Evolutionary conservation across 2,797 vertebrate species (phyloP).

Genomic region (Rhabdomys pumilio): DNA sequence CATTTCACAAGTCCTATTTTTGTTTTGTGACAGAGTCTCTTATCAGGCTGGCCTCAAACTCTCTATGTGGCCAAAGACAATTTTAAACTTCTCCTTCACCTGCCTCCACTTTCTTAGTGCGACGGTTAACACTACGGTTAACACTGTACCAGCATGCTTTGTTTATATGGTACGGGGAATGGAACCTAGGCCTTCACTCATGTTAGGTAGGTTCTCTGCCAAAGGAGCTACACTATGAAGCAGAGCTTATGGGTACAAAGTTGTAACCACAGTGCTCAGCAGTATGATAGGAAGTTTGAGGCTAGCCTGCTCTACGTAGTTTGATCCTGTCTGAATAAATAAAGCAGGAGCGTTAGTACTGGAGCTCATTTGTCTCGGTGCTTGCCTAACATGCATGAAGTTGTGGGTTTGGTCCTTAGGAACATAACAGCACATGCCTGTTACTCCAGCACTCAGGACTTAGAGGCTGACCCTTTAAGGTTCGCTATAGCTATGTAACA

Average conservation of each 20-base stretch:
- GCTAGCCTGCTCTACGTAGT: neutral
- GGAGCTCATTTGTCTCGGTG: neutral
- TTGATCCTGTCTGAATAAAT: neutral
- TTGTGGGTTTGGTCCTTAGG: neutral
- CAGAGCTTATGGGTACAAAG: neutral
- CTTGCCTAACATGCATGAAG: neutral
- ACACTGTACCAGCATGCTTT: neutral
- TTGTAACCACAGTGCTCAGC: neutral
- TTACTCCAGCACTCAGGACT: neutral
- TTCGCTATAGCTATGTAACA: neutral
- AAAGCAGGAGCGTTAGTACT: neutral
- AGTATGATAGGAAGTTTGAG: neutral
- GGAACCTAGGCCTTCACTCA: neutral
- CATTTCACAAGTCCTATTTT: neutral
- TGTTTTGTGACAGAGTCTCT: neutral
- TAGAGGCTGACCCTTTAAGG: neutral
- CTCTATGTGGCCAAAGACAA: neutral
- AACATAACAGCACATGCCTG: neutral
- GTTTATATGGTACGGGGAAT: neutral
- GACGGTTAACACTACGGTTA: neutral
- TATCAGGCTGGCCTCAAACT: neutral
- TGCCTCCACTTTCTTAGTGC: neutral
- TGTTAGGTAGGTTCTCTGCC: neutral
- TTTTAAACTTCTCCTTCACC: neutral
- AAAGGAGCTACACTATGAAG: neutral